Evolutionary conservation across 2,113 vertebrate genomes (phyloP), one percentile per base, ranked within the genome.

Genomic region (Caracal caracal): DNA sequence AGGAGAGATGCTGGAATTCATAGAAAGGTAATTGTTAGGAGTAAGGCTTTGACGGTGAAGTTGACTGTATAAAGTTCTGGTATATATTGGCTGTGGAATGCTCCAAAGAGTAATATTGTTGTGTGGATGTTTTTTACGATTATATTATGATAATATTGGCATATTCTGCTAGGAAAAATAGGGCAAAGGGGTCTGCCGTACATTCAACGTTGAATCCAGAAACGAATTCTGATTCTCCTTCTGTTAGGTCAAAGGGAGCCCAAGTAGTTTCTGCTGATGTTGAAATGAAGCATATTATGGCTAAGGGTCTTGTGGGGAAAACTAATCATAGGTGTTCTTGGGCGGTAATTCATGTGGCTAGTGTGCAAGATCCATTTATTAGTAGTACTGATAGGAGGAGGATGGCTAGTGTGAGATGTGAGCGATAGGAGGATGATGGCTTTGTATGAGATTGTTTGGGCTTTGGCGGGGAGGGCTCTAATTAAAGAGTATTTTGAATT

Each of bases 61-160:
- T 6, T 3, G 28, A 0, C 22, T 20, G 0, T 24, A 0, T 0
- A 66, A 4, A 0, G 53, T 19, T 97, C 80, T 15, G 13, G n/a
- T 0, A 37, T 0, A 0, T 0, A 13, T 0, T 1, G 53, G 0
- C 30, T 35, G 0, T 3, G 2, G 0, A 1, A 7, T 0, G 85
- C 10, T 0, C 35, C 92, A 0, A 94, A 0, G 2, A 88, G 86
- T 22, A 79, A 0, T 0, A 68, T 82, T 0, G 0, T 0, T 51
- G 61, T 53, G 0, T 79, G 4, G 0, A 28, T 17, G 0, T 90
- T 94, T 84, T 94, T 96, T 6, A 85, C 16, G 3, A 96, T 73
- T n/a, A 33, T 68, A 96, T 96, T 6, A 85, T 24, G 2, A 96
- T 73, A 68, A 33, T n/a, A n/a, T 68, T 68, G 65, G 65, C 65